A percentile compares a stretch with the other conserved stretches of the same genome.
Conservation (phyloP, 2,113 vertebrate species). For the Ifrita kowaldi region DNA sequence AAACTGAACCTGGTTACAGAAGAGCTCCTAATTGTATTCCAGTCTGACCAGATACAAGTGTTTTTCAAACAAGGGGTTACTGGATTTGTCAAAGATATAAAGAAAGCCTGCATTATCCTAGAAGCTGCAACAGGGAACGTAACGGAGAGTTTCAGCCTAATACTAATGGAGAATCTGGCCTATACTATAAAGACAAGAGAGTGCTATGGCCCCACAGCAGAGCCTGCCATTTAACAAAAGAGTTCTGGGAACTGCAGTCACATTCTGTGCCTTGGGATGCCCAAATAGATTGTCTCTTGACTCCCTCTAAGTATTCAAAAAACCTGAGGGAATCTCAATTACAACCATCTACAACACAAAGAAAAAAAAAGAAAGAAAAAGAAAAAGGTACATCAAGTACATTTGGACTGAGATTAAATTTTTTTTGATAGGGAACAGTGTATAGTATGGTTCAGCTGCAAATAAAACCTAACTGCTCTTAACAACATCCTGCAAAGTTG, state of each 20-base stretch:
- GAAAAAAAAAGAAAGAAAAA: rapidly evolving
- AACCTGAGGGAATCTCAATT: background rate
- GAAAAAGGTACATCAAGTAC: background rate
- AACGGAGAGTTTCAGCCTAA: background rate
- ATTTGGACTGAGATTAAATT: background rate
- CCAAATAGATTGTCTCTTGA: background rate
- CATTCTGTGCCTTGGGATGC: background rate
- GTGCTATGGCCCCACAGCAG: background rate
- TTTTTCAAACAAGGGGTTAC: background rate
- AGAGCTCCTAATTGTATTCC: background rate
- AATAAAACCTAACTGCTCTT: background rate
- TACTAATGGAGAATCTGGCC: background rate
- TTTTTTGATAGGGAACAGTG: background rate
- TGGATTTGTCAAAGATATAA: background rate
- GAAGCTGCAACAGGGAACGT: background rate
- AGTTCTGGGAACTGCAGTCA: background rate
- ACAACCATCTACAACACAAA: background rate
- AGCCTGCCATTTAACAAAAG: background rate
- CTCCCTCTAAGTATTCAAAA: background rate
- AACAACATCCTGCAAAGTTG: background rate
- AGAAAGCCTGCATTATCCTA: background rate
- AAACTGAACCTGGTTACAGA: background rate
- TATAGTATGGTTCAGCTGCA: background rate
- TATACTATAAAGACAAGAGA: background rate
- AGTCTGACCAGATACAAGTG: background rate